Evolutionary conservation across 2,797 vertebrate species (phyloP).

Genomic region (Periparus ater): DNA sequence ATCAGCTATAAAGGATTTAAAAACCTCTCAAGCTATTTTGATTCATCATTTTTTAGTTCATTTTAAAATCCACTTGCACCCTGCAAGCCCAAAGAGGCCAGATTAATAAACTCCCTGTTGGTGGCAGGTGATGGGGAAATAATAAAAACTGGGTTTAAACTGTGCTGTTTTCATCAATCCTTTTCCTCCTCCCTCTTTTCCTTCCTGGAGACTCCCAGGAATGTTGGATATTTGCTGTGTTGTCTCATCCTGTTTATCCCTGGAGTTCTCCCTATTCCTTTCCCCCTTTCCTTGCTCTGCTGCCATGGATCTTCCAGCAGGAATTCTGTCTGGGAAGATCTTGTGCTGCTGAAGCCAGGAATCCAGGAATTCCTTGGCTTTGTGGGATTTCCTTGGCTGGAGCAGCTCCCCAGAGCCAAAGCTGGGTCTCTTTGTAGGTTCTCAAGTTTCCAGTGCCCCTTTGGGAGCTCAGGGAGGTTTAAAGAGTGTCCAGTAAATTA

Average conservation of each 20-base stretch:
- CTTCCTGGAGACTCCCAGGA: background rate
- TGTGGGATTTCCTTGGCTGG: background rate
- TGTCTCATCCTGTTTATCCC: background rate
- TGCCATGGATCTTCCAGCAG: background rate
- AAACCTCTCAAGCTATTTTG: background rate
- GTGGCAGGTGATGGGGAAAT: background rate
- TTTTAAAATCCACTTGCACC: background rate
- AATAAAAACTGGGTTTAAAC: background rate
- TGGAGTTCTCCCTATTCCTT: background rate
- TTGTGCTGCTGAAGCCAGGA: background rate
- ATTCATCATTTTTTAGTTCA: background rate
- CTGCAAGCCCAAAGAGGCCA: background rate
- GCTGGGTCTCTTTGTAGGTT: background rate
- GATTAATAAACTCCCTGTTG: background rate
- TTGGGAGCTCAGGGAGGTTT: background rate
- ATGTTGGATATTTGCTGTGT: background rate
- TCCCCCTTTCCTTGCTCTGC: fast-evolving
- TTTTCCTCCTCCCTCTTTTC: background rate
- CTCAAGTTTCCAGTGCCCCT: background rate
- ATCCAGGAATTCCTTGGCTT: background rate
- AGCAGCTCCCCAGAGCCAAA: background rate
- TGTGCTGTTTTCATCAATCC: background rate
- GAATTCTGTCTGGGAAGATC: background rate
- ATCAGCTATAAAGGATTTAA: background rate
- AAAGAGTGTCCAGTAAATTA: background rate